Evolutionary conservation across 2,888 invertebrate genomes (phyloP).

Genomic region (Neoascia interrupta): DNA sequence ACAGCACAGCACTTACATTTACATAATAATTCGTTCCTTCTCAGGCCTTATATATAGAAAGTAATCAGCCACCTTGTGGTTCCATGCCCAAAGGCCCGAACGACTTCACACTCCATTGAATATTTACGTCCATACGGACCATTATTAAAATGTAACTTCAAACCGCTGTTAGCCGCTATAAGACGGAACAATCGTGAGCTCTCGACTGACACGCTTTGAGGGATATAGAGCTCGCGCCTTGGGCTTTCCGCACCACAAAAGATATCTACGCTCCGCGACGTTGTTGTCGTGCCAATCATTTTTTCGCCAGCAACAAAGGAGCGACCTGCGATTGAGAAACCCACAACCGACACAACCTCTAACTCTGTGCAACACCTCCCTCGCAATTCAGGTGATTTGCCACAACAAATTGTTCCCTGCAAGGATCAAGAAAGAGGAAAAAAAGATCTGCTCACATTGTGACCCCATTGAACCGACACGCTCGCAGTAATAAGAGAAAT

Average conservation of each 20-base stretch:
- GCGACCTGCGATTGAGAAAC: slow-evolving; percentile 60
- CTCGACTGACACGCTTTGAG: slow-evolving; percentile 61
- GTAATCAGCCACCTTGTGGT: slow-evolving; percentile 14
- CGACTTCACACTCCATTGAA: slow-evolving; percentile 57
- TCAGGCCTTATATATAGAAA: too few relatives aligned
- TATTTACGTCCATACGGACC: slow-evolving; percentile 16
- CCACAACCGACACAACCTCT: slow-evolving; percentile 45
- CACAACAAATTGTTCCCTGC: slow-evolving; percentile 60
- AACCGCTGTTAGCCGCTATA: slow-evolving; percentile 11
- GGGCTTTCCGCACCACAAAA: too few relatives aligned
- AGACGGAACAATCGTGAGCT: slow-evolving; percentile 60
- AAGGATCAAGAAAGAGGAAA: background rate
- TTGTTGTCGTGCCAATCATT: slow-evolving; percentile 64
- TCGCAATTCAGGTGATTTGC: slow-evolving; percentile 60
- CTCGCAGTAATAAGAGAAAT: slow-evolving; percentile 79
- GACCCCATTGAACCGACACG: slow-evolving; percentile 79
- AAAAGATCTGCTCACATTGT: slow-evolving; percentile 66
- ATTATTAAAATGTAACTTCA: slow-evolving; percentile 66
- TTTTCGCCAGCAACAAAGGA: slow-evolving; percentile 3
- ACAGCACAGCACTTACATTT: slow-evolving; percentile 23
- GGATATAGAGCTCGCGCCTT: slow-evolving; percentile 45
- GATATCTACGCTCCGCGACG: slow-evolving; percentile 15
- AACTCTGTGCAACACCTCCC: slow-evolving; percentile 8
- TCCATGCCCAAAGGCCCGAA: too few relatives aligned
- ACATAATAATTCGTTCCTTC: slow-evolving; percentile 7